phyloP scores from a whole-genome alignment of 2,797 vertebrate species.

The Morus bassanus region DNA sequence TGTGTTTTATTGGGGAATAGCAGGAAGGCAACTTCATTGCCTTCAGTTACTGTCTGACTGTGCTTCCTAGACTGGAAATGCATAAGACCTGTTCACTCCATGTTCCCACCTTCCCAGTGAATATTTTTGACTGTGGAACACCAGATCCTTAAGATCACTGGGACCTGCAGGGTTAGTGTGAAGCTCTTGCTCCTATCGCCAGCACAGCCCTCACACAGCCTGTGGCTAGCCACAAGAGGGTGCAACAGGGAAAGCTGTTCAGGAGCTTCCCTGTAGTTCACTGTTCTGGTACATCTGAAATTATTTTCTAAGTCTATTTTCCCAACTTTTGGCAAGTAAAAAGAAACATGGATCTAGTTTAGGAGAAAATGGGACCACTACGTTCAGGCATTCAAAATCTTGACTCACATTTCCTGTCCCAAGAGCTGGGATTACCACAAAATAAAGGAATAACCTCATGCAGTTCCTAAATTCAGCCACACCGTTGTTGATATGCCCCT shows the following conservation, averaged over 20 bases:
- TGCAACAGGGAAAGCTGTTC: constrained; percentile 12
- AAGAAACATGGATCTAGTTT: background rate
- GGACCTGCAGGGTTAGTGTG: background rate
- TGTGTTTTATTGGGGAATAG: background rate
- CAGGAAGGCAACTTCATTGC: background rate
- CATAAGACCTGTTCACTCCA: background rate
- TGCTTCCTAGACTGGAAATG: background rate
- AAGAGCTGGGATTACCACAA: background rate
- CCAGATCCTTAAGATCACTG: background rate
- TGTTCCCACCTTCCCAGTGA: background rate
- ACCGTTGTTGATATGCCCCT: background rate
- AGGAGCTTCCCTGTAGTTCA: background rate
- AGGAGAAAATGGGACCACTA: background rate
- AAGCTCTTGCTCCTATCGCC: background rate
- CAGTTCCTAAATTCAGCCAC: background rate
- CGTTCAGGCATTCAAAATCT: background rate
- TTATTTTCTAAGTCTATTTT: background rate
- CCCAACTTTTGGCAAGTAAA: background rate
- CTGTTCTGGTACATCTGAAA: background rate
- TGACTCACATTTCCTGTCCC: background rate
- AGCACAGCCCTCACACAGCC: background rate
- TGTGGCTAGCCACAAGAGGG: background rate
- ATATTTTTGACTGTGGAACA: background rate
- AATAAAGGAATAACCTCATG: background rate
- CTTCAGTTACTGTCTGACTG: background rate